Percentiles rank a stretch among this genome's conserved stretches.
Conservation (phyloP, 2,888 invertebrate genomes). For the Biston betularia region DNA sequence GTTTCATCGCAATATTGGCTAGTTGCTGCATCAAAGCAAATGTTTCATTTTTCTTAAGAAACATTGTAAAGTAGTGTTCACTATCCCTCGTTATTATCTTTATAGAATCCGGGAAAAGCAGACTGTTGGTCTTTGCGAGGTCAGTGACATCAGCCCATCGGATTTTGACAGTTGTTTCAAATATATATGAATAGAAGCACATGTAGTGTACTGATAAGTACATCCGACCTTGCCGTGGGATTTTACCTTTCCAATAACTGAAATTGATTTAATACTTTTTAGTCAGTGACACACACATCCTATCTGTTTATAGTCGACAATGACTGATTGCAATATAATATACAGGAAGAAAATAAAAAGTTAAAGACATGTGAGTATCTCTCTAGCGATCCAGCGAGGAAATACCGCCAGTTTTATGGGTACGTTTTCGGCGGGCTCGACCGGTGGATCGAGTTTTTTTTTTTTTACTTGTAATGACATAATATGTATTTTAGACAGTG, state of each 20-base stretch:
- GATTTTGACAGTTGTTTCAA: conserved; percentile 95
- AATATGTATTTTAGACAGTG: too few species aligned
- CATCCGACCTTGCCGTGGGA: conserved; percentile 98
- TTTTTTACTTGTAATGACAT: too few species aligned
- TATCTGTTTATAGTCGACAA: too few species aligned
- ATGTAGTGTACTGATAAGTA: conserved; percentile 98
- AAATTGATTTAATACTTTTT: conserved; percentile 53
- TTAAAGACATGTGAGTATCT: too few species aligned
- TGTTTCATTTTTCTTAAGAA: conserved; percentile 95
- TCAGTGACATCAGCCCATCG: conserved; percentile 96
- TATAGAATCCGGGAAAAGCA: conserved; percentile 94
- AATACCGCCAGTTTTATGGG: too few species aligned
- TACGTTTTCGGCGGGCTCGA: too few species aligned
- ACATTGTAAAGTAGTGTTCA: conserved; percentile 96
- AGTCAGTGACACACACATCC: too few species aligned
- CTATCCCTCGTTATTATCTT: conserved; percentile 94
- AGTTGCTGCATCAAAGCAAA: conserved; percentile 97
- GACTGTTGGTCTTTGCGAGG: conserved; percentile 91
- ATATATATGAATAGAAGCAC: conserved; percentile 97
- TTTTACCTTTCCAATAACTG: conserved; percentile 96
- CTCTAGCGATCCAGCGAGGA: too few species aligned
- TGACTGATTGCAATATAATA: too few species aligned
- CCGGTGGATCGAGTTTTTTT: too few species aligned
- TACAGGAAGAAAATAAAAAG: too few species aligned
- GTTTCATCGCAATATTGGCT: conserved; percentile 98